Evolutionary conservation across 2,113 vertebrate species (phyloP), one percentile per base, ranked within the genome.

Genomic region (Argyrosomus japonicus): DNA sequence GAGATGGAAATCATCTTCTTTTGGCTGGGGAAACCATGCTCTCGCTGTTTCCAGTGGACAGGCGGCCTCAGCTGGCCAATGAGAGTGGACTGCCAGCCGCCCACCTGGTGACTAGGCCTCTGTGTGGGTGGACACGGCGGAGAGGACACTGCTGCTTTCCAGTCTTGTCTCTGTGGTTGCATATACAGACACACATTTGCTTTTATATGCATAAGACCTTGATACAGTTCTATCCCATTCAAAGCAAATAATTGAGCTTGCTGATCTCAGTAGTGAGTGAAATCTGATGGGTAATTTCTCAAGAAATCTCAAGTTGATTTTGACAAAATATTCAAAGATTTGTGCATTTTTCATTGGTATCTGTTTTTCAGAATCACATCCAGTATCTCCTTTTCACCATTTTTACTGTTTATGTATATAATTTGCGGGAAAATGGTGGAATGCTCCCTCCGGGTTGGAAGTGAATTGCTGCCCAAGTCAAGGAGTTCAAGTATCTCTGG

Each of bases 81-180:
- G 76, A 87, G 79, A 78, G 71, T 19, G 80, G 70, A 68, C 81
- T 73, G 70, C 82, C 85, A 65, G 75, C 88, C 72, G 57, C 92
- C 93, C 89, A 92, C 92, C 87, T 87, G 83, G 82, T 90, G 89
- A 93, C 90, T 84, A 65, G 88, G 83, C 87, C 68, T 68, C 65
- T 86, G 87, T 85, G 91, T 90, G 87, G 86, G 91, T 18, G 88
- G 85, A 82, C 69, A 43, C 13, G 64, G 79, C 57, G 27, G 77
- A 74, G 77, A 89, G 87, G 75, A 87, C 80, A 27, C 64, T 71
- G 85, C 86, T 87, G 79, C 69, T 89, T 70, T 76, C 77, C 72
- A 77, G 77, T 54, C 71, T 70, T 12, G 71, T 87, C 81, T 83
- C 72, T 77, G 68, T 80, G 82, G 70, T 68, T 75, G 60, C 81